Percentiles rank a stretch among this genome's conserved stretches.
These are phyloP conservation scores for Scylla paramamosain DNA, from an alignment of 1,140 invertebrate species.

Conservation along the genomic window DNA sequence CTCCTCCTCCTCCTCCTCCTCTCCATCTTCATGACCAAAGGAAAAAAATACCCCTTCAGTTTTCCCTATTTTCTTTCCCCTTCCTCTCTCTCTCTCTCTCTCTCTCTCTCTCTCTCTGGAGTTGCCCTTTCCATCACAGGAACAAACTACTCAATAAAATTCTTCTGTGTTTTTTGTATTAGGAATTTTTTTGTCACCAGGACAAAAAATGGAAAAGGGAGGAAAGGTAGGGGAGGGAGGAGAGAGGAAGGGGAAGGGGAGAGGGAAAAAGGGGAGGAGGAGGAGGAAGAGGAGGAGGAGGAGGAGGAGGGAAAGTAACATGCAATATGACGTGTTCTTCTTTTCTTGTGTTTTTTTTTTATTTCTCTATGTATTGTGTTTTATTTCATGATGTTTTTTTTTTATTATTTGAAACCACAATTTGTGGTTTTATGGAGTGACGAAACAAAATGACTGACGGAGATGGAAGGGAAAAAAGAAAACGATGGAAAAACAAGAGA, in stretches of 20 bases:
- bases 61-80: background rate
- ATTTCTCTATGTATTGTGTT: too few species aligned
- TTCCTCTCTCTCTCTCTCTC: background rate
- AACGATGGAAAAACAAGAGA: too few species aligned
- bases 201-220: background rate
- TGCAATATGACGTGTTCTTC: background rate
- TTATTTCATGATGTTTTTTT: background rate
- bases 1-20: too few species aligned
- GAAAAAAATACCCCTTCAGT: background rate
- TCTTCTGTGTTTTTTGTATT: background rate
- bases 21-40: background rate
- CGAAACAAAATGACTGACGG: too few species aligned
- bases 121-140: background rate
- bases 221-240: background rate
- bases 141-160: background rate
- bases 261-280: background rate
- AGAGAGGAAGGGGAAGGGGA: background rate
- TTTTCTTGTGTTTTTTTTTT: too few species aligned
- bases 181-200: background rate
- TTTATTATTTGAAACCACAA: background rate
- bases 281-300: background rate
- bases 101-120: background rate
- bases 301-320: background rate
- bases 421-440: too few species aligned
- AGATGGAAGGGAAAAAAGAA: too few species aligned